Conservation (phyloP, 2,113 vertebrate genomes). For the Aix galericulata region DNA sequence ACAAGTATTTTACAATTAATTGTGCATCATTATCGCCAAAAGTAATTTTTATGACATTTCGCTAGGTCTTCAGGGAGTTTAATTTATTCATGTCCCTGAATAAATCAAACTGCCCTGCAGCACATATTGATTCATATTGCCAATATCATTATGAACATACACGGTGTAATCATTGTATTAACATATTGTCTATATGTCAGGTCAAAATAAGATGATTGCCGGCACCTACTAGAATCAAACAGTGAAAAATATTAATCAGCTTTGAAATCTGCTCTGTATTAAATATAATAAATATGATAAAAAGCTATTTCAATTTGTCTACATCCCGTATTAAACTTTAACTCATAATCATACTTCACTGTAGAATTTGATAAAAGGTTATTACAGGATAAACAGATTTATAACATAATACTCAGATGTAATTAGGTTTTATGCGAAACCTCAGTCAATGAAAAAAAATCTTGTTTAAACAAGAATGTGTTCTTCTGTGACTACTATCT, state of each 20-base stretch:
- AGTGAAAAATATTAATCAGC: background rate
- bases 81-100: constrained; percentile 86
- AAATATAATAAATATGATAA: background rate
- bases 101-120: constrained; percentile 86
- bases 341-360: background rate
- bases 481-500: background rate
- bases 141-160: constrained; percentile 82
- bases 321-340: background rate
- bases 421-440: background rate
- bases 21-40: constrained; percentile 86
- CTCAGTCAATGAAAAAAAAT: constrained; percentile 11
- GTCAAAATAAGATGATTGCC: constrained; percentile 50
- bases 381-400: background rate
- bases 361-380: background rate
- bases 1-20: constrained; percentile 87
- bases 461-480: background rate
- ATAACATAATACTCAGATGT: background rate
- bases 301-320: background rate
- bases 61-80: constrained; percentile 84
- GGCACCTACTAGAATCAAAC: background rate
- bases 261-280: background rate
- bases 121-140: constrained; percentile 88
- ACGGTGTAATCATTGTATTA: constrained; percentile 72
- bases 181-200: constrained; percentile 47
- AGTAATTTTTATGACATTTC: constrained; percentile 93